phyloP scores from a whole-genome alignment of 2,797 vertebrate species.

The Coilia nasus region DNA sequence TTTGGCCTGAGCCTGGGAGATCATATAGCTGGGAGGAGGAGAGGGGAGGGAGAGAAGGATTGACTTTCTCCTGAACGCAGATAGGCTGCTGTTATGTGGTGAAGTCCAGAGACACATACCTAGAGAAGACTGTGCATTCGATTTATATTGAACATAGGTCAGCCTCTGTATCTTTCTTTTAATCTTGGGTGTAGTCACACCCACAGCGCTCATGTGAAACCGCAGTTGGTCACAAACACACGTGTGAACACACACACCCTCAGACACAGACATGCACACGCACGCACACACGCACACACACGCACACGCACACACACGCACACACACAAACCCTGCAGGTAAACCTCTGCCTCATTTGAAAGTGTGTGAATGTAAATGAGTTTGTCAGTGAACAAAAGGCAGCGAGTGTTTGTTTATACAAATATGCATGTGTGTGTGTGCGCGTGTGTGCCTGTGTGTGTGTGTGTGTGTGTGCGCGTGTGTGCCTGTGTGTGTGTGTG shows the following conservation, averaged over 20 bases:
- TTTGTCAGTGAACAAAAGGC: too few species aligned
- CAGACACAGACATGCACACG: neutral
- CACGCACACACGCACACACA: too few species aligned
- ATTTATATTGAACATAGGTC: neutral
- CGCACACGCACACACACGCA: too few species aligned
- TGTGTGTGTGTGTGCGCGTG: too few species aligned
- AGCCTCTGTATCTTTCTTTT: neutral
- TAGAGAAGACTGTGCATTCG: neutral
- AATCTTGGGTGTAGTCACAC: neutral
- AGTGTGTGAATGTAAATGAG: too few species aligned
- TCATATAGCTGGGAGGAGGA: neutral
- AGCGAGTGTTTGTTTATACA: too few species aligned
- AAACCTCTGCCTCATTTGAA: too few species aligned
- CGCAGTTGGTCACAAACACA: neutral
- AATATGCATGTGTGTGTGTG: too few species aligned
- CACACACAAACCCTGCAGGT: too few species aligned
- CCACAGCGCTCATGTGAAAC: neutral
- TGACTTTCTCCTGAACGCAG: neutral
- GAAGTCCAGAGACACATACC: neutral
- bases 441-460: too few species aligned
- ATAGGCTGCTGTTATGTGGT: neutral
- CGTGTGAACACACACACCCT: neutral
- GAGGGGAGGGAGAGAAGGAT: neutral
- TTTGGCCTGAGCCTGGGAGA: neutral
- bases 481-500: too few species aligned